Evolutionary conservation across 1,140 invertebrate genomes (phyloP).

Genomic region (Palaemon carinicauda): DNA sequence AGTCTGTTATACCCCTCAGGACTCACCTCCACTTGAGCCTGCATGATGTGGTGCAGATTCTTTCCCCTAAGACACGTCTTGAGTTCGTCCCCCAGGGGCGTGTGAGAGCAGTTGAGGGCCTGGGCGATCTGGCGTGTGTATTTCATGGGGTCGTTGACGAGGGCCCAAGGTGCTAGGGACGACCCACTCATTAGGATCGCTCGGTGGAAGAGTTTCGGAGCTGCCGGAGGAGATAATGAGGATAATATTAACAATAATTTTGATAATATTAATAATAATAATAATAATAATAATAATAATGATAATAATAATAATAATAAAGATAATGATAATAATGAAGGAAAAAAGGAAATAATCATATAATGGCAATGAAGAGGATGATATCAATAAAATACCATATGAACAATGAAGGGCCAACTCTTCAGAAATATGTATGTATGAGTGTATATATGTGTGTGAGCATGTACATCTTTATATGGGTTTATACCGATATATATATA

Average conservation of each 20-base stretch:
- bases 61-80: slow-evolving; percentile 84
- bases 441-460: no score
- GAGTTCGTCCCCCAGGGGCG: slow-evolving; percentile 74
- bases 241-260: neutral
- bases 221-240: neutral
- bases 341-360: no score
- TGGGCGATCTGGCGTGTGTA: slow-evolving; percentile 87
- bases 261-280: no score
- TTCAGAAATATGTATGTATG: no score
- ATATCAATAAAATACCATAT: no score
- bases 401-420: no score
- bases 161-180: slow-evolving; percentile 90
- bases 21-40: slow-evolving; percentile 61
- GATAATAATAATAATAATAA: no score
- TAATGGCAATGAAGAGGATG: no score
- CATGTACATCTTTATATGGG: no score
- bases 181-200: slow-evolving; percentile 95
- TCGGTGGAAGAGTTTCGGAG: slow-evolving; percentile 80
- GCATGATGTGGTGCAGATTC: slow-evolving; percentile 73
- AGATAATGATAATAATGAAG: no score
- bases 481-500: no score
- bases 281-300: no score
- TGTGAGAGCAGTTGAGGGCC: slow-evolving; percentile 86
- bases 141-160: slow-evolving; percentile 85
- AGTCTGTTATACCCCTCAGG: neutral